Evolutionary conservation across 2,113 vertebrate genomes (phyloP).

Genomic region (Myxocyprinus asiaticus): DNA sequence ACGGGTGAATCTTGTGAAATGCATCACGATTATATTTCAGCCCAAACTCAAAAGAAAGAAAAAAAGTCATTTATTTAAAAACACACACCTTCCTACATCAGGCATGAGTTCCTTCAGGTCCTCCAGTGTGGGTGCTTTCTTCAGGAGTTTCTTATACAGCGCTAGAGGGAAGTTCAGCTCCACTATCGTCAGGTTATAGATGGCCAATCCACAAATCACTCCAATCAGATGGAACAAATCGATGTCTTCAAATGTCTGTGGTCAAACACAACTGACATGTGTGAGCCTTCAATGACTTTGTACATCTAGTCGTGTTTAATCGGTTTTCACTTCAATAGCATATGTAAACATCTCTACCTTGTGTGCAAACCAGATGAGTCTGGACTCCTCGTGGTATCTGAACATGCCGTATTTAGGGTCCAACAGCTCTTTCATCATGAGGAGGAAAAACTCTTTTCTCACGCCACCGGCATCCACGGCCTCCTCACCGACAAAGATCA

Average conservation of each 20-base stretch:
- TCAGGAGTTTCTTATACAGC: constrained; percentile 96
- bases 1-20: not conserved
- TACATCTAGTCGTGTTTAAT: not conserved
- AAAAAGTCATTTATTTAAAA: too few relatives aligned
- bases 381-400: constrained; percentile 91
- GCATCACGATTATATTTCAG: too few relatives aligned
- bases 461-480: constrained; percentile 96
- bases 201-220: constrained; percentile 95
- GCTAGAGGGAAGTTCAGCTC: constrained; percentile 96
- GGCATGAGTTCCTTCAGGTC: constrained; percentile 96
- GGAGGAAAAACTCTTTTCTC: constrained; percentile 96
- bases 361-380: constrained; percentile 97
- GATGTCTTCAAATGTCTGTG: constrained; percentile 96
- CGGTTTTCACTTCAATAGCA: not conserved
- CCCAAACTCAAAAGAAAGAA: too few relatives aligned
- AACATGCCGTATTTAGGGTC: constrained; percentile 99
- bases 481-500: constrained; percentile 97
- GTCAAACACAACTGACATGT: constrained; percentile 47
- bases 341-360: constrained; percentile 76
- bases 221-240: constrained; percentile 97
- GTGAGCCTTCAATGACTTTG: not conserved
- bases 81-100: constrained; percentile 85
- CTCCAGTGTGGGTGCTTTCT: constrained; percentile 87
- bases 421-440: constrained; percentile 97
- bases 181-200: constrained; percentile 98